Evolutionary conservation across 2,797 vertebrate species (phyloP), one percentile per base, ranked within the genome.

Genomic region (Onychomys leucogaster): DNA sequence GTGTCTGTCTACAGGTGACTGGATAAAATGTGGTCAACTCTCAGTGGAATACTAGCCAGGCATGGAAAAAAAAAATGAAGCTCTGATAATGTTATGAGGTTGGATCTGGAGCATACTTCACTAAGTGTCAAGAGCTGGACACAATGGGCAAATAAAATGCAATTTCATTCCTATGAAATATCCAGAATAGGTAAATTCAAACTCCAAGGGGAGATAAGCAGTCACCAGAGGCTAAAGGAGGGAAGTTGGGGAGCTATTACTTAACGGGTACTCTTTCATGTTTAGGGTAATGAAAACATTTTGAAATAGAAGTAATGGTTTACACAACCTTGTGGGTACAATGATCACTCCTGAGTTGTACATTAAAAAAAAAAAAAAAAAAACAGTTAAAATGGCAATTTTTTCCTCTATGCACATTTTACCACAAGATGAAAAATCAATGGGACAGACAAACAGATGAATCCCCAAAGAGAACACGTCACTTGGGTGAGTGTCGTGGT

Each of bases 321-420:
- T 49, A 49, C 27, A 52, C 43, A 63, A 29, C 41, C 43, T 25
- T 57, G 17, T 84, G 6, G 71, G 55, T 73, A 25, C 46, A 65
- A 89, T 57, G 52, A 49, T 77, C 59, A 78, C 34, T 76, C 67
- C 80, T 75, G 76, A 80, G 76, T 1, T 83, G 11, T 78, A 86
- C 63, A 65, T 71, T 76, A n/a, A n/a, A n/a, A n/a, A n/a, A n/a
- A n/a, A n/a, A n/a, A n/a, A 65, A 76, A 94, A 91, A 63, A 61
- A 49, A 77, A 55, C 9, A 80, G 57, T 55, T 91, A 65, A 83
- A 89, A 92, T 61, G 57, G 61, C 27, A 69, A 89, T 32, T n/a
- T 94, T 94, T 77, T 95, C 43, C 77, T 88, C 49, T 75, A n/a
- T 77, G 63, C 14, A 32, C 71, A 80, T 77, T 76, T 94, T 89